A percentile compares a stretch with the other conserved stretches of the same genome.
Conservation (phyloP, 2,888 invertebrate genomes). For the Phrixothrix hirtus region DNA sequence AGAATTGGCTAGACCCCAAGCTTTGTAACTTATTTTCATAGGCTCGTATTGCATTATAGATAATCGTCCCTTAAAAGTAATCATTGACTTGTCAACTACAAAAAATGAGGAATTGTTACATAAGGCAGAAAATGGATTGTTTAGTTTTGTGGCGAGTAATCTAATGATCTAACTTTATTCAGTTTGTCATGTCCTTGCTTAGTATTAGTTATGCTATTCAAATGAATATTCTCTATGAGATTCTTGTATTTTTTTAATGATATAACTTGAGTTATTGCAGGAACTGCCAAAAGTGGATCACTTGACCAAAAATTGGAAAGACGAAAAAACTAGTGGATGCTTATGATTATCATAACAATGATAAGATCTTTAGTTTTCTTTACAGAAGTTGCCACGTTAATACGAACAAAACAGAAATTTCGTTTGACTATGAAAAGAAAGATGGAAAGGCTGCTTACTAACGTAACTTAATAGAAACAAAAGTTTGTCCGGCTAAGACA, state of each 20-base stretch:
- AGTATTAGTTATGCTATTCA: background rate
- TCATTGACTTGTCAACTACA: constrained; percentile 1
- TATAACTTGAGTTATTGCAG: background rate
- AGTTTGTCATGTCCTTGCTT: background rate
- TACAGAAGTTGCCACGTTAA: too few relatives aligned
- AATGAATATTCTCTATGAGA: background rate
- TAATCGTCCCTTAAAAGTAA: background rate
- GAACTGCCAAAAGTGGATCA: background rate
- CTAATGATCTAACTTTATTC: background rate
- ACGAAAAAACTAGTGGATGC: background rate
- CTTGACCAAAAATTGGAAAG: background rate
- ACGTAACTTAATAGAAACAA: too few relatives aligned
- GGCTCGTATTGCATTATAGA: background rate
- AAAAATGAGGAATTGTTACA: background rate
- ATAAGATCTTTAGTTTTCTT: too few relatives aligned
- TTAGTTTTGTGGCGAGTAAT: background rate
- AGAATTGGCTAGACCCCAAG: too few relatives aligned
- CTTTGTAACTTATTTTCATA: too few relatives aligned
- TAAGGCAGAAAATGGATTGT: background rate
- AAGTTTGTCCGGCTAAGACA: too few relatives aligned
- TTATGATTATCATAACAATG: background rate
- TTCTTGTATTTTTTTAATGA: background rate
- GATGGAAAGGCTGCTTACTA: too few relatives aligned
- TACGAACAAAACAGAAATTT: too few relatives aligned
- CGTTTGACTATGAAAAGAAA: too few relatives aligned